A percentile compares a stretch with the other conserved stretches of the same genome.
phyloP scores from a whole-genome alignment of 2,797 vertebrate genomes.

The Pseudotriccus pelzelni region DNA sequence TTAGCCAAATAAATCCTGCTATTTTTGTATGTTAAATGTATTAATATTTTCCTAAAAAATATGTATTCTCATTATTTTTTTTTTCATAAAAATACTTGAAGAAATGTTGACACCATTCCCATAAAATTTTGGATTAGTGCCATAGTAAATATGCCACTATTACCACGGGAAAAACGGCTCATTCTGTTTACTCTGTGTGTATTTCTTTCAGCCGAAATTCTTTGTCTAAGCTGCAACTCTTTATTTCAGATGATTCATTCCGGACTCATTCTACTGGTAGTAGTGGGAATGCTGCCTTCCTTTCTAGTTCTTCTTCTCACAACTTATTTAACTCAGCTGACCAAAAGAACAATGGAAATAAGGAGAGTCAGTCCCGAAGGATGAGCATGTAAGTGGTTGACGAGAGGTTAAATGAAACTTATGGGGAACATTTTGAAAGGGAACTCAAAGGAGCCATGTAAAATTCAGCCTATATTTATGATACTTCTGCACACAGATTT shows the following conservation, averaged over 20 bases:
- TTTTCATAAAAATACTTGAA: not conserved
- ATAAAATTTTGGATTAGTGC: not conserved
- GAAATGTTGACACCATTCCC: not conserved
- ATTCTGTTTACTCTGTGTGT: not conserved
- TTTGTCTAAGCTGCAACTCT: not conserved
- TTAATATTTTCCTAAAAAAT: not conserved
- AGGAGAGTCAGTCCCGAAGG: constrained; percentile 86
- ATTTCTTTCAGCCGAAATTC: not conserved
- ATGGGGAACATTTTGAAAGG: not conserved
- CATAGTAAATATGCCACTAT: not conserved
- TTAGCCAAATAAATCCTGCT: not conserved
- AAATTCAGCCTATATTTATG: not conserved
- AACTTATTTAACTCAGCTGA: constrained; percentile 71
- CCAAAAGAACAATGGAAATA: constrained; percentile 79
- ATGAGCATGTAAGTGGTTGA: constrained; percentile 83
- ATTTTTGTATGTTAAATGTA: not conserved
- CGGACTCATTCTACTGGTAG: constrained; percentile 69
- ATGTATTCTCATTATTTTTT: not conserved
- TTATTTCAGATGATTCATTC: constrained; percentile 84
- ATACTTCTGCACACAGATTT: not conserved
- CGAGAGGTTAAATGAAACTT: not conserved
- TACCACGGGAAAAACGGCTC: not conserved
- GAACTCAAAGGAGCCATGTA: not conserved
- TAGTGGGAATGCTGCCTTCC: constrained; percentile 55
- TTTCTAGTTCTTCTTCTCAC: constrained; percentile 61